Conservation (phyloP, 2,888 invertebrate species). For the Gnatocerus cornutus region DNA sequence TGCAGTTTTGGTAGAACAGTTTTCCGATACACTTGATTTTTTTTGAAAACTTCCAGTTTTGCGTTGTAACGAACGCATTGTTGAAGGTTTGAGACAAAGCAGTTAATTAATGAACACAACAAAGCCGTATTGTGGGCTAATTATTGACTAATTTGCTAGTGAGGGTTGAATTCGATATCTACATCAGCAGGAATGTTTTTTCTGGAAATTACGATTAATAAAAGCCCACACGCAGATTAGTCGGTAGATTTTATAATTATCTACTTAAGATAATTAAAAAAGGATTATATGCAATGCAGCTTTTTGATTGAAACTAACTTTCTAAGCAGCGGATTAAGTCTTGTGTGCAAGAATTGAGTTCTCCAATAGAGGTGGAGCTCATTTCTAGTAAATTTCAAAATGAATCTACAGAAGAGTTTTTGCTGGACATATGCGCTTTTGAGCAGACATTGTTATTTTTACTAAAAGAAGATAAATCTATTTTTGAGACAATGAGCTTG, state of each 20-base stretch:
- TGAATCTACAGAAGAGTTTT: not conserved
- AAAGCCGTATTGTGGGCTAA: slow-evolving; percentile 18
- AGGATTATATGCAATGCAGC: not conserved
- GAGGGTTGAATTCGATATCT: slow-evolving; percentile 11
- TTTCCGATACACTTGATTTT: not conserved
- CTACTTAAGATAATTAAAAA: slow-evolving; percentile 1
- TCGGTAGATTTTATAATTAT: not conserved
- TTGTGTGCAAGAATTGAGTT: slow-evolving; percentile 1
- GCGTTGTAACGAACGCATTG: slow-evolving; percentile 19
- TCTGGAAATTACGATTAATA: not conserved
- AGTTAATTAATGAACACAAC: slow-evolving; percentile 33
- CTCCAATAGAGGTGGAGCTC: not conserved
- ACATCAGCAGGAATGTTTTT: not conserved
- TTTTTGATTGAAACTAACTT: not conserved
- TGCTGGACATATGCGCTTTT: not conserved
- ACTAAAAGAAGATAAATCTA: no score
- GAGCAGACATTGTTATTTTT: no score
- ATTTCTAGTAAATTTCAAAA: not conserved
- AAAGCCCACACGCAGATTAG: not conserved
- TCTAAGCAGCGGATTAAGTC: not conserved
- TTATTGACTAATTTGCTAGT: slow-evolving; percentile 22
- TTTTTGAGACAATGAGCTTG: no score
- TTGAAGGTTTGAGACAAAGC: slow-evolving; percentile 19
- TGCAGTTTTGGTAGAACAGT: not conserved
- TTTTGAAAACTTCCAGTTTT: not conserved